Evolutionary conservation across 2,113 vertebrate genomes (phyloP).

Genomic region (Dromaius novaehollandiae): DNA sequence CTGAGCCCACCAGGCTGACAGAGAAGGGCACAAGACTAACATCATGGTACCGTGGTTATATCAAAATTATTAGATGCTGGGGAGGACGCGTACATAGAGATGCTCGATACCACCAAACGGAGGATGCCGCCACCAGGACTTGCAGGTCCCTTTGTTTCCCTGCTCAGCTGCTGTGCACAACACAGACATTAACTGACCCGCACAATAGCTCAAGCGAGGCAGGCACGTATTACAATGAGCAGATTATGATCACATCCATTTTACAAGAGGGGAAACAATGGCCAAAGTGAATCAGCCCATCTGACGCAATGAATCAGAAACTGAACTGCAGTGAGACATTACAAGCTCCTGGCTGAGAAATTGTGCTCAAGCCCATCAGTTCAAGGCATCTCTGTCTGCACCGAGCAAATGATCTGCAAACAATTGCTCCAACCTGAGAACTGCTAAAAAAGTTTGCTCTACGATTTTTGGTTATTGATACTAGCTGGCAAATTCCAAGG

Average conservation of each 20-base stretch:
- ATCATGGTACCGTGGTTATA: fast-evolving
- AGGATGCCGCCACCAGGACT: fast-evolving
- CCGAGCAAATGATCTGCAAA: not conserved
- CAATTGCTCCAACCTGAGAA: not conserved
- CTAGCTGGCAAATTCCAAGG: slow-evolving; percentile 1
- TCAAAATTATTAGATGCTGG: not conserved
- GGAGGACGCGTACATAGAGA: not conserved
- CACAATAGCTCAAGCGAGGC: slow-evolving; percentile 22
- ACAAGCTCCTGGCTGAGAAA: not conserved
- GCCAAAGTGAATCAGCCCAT: slow-evolving; percentile 16
- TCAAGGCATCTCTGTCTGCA: slow-evolving; percentile 6
- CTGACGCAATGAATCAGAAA: slow-evolving; percentile 43
- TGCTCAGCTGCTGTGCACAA: not conserved
- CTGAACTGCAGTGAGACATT: not conserved
- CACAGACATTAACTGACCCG: not conserved
- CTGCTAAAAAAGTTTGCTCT: slow-evolving; percentile 11
- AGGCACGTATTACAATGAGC: not conserved
- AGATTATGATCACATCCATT: slow-evolving; percentile 25
- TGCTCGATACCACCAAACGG: not conserved
- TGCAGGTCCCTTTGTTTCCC: not conserved
- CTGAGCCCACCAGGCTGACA: not conserved
- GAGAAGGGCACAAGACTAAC: not conserved
- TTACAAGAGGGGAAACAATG: not conserved
- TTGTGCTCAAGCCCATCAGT: not conserved
- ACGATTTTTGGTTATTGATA: slow-evolving; percentile 12